These are phyloP conservation scores for Frankliniella fusca DNA, from an alignment of 2,888 invertebrate genomes.

Conservation along the genomic window DNA sequence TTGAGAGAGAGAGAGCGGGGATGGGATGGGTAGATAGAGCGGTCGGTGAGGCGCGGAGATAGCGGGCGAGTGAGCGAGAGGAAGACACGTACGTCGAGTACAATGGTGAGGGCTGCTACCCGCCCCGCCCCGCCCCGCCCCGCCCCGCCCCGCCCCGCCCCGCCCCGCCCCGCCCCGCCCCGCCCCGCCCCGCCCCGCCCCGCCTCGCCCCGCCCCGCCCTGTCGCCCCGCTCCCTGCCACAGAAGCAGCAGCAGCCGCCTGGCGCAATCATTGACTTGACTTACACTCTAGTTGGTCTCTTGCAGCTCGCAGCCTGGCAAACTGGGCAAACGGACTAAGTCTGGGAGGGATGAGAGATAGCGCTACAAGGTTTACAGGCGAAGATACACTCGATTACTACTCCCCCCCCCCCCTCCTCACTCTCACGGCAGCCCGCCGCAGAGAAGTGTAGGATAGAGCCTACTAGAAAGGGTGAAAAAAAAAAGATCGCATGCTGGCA, in stretches of 20 bases:
- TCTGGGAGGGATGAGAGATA: too few species aligned
- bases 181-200: not conserved
- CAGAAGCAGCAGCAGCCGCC: not conserved
- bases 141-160: not conserved
- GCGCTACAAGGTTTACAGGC: too few species aligned
- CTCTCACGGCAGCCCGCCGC: too few species aligned
- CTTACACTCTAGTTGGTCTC: not conserved
- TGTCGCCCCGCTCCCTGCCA: too few species aligned
- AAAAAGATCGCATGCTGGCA: too few species aligned
- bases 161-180: not conserved
- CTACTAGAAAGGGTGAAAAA: too few species aligned
- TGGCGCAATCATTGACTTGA: conserved; percentile 5
- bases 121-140: not conserved
- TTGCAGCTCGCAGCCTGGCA: too few species aligned
- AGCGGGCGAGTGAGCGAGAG: not conserved
- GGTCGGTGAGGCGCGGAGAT: not conserved
- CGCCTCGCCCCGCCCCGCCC: too few species aligned
- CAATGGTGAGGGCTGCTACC: not conserved
- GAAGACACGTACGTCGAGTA: not conserved
- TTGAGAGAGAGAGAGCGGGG: not conserved
- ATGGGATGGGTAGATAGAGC: not conserved
- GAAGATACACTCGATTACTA: too few species aligned
- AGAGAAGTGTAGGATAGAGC: too few species aligned
- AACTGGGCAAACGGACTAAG: too few species aligned
- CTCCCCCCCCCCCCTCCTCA: too few species aligned